Evolutionary conservation across 2,888 invertebrate species (phyloP), one percentile per base, ranked within the genome.

Genomic region (Thelaira solivaga): DNA sequence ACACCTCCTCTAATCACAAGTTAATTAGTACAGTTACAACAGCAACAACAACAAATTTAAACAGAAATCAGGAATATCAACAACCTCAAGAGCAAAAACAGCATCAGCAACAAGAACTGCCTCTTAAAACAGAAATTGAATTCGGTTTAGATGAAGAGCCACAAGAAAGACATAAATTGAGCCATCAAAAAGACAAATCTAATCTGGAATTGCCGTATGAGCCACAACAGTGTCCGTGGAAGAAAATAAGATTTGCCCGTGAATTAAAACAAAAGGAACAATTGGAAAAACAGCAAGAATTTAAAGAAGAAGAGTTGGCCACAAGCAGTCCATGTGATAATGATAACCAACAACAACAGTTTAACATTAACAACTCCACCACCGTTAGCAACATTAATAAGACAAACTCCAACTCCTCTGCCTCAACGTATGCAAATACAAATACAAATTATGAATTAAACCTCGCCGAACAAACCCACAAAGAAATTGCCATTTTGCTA

Each of bases 171-270:
- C 31, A 41, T 34, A 43, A 85, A 83, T n/a, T n/a, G n/a, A 81
- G 82, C 84, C 13, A 55, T 5, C 13, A 36, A 45, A 51, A 47
- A 57, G 45, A 43, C 49, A 43, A 68, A 71, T 34, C 51, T 57
- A 31, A 47, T 22, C 55, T 16, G 49, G 59, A 67, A 2, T 8
- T 43, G 31, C 16, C 79, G 45, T 87, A 84, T 67, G 88, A 88
- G 80, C 84, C 88, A 51, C 86, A 87, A 82, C 87, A 86, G 72
- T 89, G 88, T 82, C 89, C 89, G 45, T 89, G 89, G 89, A 89
- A 89, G 82, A 89, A 89, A 81, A 89, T 89, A 39, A 86, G 89
- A 29, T 89, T 85, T 80, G 89, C 89, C 29, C 84, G 89, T 22
- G 89, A 89, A 82, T 85, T 88, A 75, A 89, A 89, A 78, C 89